Conservation (phyloP, 1,140 invertebrate genomes). For the Drosophila eugracilis region DNA sequence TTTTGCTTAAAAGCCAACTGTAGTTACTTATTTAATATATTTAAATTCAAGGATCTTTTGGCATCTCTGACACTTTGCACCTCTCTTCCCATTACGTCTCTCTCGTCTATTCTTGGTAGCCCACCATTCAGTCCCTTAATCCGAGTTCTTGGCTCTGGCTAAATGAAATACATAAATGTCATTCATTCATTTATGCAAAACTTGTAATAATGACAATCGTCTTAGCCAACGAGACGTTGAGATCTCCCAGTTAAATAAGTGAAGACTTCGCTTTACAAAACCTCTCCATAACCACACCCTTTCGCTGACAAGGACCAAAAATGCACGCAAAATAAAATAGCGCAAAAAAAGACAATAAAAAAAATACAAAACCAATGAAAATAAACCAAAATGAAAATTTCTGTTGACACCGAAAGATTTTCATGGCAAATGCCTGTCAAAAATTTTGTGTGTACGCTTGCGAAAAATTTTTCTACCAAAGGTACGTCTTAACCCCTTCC, state of each 20-base stretch:
- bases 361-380: slow-evolving; percentile 1
- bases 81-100: neutral
- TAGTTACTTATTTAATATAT: neutral
- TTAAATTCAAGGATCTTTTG: neutral
- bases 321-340: slow-evolving; percentile 49
- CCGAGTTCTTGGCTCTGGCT: slow-evolving; percentile 36
- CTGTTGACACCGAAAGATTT: slow-evolving; percentile 78
- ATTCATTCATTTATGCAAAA: slow-evolving; percentile 82
- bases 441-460: slow-evolving; percentile 74
- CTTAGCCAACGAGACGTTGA: slow-evolving; percentile 11
- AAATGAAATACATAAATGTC: slow-evolving; percentile 80
- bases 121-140: slow-evolving; percentile 18
- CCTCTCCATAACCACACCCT: neutral
- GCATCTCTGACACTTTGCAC: neutral
- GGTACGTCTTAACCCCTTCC: slow-evolving; percentile 49
- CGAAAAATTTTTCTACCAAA: slow-evolving; percentile 76
- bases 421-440: slow-evolving; percentile 66
- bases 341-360: neutral
- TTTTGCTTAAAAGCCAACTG: neutral
- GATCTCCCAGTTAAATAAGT: slow-evolving; percentile 20
- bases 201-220: slow-evolving; percentile 79
- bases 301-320: slow-evolving; percentile 47
- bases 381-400: slow-evolving; percentile 40
- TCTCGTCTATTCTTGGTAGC: slow-evolving; percentile 1
- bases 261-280: slow-evolving; percentile 18